A percentile compares a stretch with the other conserved stretches of the same genome.
Evolutionary conservation across 2,113 vertebrate genomes (phyloP).

Genomic region (Dissostichus mawsoni): DNA sequence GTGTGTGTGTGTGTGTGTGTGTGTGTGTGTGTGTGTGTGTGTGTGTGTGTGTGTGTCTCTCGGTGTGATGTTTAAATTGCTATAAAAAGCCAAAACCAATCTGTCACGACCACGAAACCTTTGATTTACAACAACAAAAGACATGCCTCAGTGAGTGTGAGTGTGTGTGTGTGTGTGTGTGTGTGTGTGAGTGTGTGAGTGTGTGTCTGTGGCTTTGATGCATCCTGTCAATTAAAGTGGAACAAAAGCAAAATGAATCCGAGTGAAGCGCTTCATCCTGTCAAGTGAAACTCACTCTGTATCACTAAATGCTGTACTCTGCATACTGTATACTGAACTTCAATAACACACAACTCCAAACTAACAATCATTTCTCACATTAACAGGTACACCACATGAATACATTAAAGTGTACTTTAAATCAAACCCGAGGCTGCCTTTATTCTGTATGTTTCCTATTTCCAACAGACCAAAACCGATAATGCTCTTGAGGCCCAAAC

Average conservation of each 20-base stretch:
- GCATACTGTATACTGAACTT: background rate
- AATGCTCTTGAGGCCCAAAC: background rate
- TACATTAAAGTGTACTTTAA: background rate
- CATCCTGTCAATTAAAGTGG: conserved; percentile 39
- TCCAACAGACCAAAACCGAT: background rate
- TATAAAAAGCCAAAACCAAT: conserved; percentile 37
- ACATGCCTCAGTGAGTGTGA: background rate
- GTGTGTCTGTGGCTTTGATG: background rate
- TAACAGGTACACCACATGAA: conserved; percentile 14
- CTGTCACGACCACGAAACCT: conserved; percentile 42
- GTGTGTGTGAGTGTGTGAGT: conserved; percentile 11
- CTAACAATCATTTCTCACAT: accelerated
- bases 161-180: conserved; percentile 17
- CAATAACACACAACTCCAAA: background rate
- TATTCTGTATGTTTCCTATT: background rate
- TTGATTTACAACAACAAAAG: conserved; percentile 49
- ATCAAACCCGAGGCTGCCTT: background rate
- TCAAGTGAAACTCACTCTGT: background rate
- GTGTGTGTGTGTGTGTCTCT: too few relatives aligned
- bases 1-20: background rate
- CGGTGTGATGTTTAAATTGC: conserved; percentile 36
- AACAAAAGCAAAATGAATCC: conserved; percentile 7
- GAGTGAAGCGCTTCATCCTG: conserved; percentile 5
- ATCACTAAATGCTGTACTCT: background rate
- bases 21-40: too few relatives aligned